phyloP scores from a whole-genome alignment of 2,888 invertebrate species.

The Adelphocoris suturalis region DNA sequence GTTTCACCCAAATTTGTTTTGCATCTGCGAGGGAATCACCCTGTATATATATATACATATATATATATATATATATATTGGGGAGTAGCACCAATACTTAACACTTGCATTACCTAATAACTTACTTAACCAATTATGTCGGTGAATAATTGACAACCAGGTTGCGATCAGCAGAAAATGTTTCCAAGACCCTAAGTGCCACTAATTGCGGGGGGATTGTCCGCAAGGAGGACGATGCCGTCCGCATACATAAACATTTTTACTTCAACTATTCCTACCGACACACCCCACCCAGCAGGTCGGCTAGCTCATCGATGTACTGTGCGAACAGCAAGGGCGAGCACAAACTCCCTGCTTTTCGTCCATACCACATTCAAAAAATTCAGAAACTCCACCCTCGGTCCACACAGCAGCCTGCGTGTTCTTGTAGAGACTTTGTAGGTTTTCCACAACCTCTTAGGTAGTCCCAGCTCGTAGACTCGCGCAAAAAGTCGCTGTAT shows the following conservation, averaged over 20 bases:
- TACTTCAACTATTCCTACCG: slow-evolving; percentile 10
- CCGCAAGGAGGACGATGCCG: not conserved
- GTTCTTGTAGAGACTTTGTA: slow-evolving; percentile 10
- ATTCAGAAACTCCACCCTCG: slow-evolving; percentile 43
- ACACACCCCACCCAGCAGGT: slow-evolving; percentile 15
- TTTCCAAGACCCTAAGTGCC: not conserved
- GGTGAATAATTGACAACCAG: not conserved
- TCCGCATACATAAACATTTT: slow-evolving; percentile 1
- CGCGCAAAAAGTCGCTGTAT: slow-evolving; percentile 41
- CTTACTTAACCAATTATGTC: no score
- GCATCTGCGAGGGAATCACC: no score
- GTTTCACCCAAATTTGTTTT: no score
- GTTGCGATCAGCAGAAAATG: not conserved
- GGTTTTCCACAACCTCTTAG: slow-evolving; percentile 11
- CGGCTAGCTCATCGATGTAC: slow-evolving; percentile 68
- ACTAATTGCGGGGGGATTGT: not conserved
- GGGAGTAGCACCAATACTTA: no score
- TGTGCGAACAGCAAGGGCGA: slow-evolving; percentile 69
- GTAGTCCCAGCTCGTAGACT: not conserved
- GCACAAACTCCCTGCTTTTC: slow-evolving; percentile 63
- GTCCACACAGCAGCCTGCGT: slow-evolving; percentile 34
- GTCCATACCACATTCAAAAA: slow-evolving; percentile 63
- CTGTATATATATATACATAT: no score
- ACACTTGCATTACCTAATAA: no score
- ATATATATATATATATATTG: no score